Evolutionary conservation across 1,140 invertebrate genomes (phyloP).

Genomic region (Anadara kagoshimensis): DNA sequence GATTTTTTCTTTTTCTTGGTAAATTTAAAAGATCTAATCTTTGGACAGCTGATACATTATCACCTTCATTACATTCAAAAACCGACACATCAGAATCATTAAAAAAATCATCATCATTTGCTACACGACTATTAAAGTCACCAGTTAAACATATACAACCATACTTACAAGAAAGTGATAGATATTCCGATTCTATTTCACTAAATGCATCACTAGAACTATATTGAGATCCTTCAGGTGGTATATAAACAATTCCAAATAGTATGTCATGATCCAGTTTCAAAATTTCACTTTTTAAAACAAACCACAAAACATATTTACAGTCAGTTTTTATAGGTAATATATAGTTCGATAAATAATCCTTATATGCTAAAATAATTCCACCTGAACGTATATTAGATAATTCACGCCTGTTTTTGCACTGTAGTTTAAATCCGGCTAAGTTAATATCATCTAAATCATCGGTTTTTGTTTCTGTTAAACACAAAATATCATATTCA

Average conservation of each 20-base stretch:
- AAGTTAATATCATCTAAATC: not conserved
- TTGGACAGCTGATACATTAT: too few relatives aligned
- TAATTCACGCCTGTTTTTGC: constrained; percentile 13
- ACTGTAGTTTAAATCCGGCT: not conserved
- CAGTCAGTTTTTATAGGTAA: not conserved
- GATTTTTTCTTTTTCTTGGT: too few relatives aligned
- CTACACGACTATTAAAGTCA: constrained; percentile 10
- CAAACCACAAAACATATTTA: constrained; percentile 5
- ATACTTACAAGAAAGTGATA: not conserved
- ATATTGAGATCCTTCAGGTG: constrained; percentile 14
- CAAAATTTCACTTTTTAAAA: not conserved
- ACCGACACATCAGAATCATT: too few relatives aligned
- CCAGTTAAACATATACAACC: constrained; percentile 6
- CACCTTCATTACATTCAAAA: too few relatives aligned
- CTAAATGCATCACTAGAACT: constrained; percentile 5
- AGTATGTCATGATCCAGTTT: not conserved
- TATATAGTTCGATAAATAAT: not conserved
- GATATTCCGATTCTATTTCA: constrained; percentile 10
- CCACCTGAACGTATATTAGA: constrained; percentile 7
- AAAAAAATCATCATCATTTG: constrained; percentile 1
- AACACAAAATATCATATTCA: constrained; percentile 3
- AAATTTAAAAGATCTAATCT: too few relatives aligned
- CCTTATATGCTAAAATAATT: constrained; percentile 6
- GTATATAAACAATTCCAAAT: constrained; percentile 23
- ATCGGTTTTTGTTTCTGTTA: constrained; percentile 10